These are phyloP conservation scores for Boloria selene DNA, from an alignment of 2,888 invertebrate species.

Conservation along the genomic window DNA sequence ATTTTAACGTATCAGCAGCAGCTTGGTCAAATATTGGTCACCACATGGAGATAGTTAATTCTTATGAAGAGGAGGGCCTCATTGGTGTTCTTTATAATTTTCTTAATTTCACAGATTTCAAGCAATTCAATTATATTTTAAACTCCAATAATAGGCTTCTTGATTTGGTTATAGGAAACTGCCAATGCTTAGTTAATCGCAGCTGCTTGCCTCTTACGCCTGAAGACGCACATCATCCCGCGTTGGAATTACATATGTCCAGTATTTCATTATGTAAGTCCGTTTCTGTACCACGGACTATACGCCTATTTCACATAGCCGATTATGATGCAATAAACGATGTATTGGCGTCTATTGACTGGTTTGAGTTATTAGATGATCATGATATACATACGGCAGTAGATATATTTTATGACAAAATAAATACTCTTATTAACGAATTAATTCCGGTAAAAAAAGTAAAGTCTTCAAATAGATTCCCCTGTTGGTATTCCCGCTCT, in stretches of 20 bases:
- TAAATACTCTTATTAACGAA: not conserved
- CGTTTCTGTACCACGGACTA: not conserved
- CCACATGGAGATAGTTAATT: too few relatives aligned
- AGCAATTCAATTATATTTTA: too few relatives aligned
- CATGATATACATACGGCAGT: not conserved
- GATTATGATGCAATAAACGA: constrained; percentile 5
- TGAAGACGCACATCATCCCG: not conserved
- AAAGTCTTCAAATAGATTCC: not conserved
- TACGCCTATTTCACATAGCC: not conserved
- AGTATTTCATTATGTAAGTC: not conserved
- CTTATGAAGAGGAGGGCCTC: too few relatives aligned
- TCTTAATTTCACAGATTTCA: too few relatives aligned
- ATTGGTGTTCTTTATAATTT: too few relatives aligned
- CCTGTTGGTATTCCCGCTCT: constrained; percentile 2
- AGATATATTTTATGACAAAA: constrained; percentile 1
- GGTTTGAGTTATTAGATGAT: not conserved
- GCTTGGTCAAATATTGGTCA: too few relatives aligned
- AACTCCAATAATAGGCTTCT: not conserved
- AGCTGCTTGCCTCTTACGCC: not conserved
- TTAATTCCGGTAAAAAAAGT: not conserved
- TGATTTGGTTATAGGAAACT: not conserved
- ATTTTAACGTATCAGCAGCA: not conserved
- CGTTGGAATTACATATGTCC: not conserved
- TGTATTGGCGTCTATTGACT: not conserved
- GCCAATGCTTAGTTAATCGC: not conserved